Base-by-base conservation (phyloP, 2,888 invertebrate genomes). In the Sminthurinus aureus region DNA sequence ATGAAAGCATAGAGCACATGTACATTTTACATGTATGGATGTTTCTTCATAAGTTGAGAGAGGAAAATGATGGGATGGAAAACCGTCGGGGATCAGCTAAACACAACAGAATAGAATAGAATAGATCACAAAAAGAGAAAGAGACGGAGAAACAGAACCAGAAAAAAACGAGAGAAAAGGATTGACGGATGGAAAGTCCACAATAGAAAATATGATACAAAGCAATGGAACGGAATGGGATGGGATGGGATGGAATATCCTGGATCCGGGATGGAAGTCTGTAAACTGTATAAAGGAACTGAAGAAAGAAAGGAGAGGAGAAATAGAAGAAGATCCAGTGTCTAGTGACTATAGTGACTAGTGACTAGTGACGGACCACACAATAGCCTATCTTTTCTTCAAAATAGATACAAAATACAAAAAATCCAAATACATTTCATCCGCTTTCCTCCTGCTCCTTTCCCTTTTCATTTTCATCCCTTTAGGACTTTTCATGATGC, bases 391-490 rank as follows among this genome's bases (percentile, higher is more conserved):
- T 74, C 26, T 67, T 74, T 76, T 52, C 24, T 71, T n/a, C 71
- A 81, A 24, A 15, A 73, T 12, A 38, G 20, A 76, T 24, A 0
- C 22, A 15, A 74, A 38, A 74, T 50, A 71, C 22, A 15, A 71
- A 38, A 80, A 80, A 71, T 71, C 80, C 74, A 81, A 73, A 74
- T 74, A 74, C 81, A 71, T 71, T 73, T 83, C 83, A 77, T 78
- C 83, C 83, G 83, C 78, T 78, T 77, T 69, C 26, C 69, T 18
- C 69, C 67, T 69, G 13, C 73, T 75, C 12, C 80, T 52, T 81
- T 81, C 50, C 12, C 80, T 52, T 81, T 81, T 81, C 81, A 81
- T 81, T 81, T 64, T 24, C 81, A 81, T 81, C 74, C 81, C 81
- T 81, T 81, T 81, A 81, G 81, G 66, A 81, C 76, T n/a, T 18